Evolutionary conservation across 23 tunicate species (phyloP).

Genomic region (Clavelina lepadiformis): DNA sequence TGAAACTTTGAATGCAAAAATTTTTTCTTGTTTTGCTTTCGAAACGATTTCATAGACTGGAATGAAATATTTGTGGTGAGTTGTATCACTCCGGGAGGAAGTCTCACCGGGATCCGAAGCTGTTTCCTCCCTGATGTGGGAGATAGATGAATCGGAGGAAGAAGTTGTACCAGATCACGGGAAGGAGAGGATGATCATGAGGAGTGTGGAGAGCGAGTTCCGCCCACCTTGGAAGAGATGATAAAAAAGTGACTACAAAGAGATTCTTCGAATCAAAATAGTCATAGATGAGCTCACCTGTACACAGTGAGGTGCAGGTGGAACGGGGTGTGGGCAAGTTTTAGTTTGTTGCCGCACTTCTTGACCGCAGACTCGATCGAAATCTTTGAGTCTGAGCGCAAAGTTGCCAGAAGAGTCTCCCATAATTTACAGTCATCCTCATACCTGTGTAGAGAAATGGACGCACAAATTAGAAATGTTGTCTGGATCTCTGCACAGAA

Average conservation of each 20-base stretch:
- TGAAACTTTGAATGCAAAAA: too few relatives aligned
- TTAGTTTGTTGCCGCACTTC: constrained; percentile 31
- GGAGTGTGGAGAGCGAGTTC: constrained; percentile 51
- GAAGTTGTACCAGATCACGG: constrained; percentile 62
- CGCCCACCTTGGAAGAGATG: constrained; percentile 48
- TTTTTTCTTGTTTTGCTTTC: too few relatives aligned
- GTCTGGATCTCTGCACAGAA: too few relatives aligned
- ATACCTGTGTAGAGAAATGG: constrained; percentile 24
- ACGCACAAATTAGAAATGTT: neutral
- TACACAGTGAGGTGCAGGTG: constrained; percentile 31
- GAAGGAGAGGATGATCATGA: constrained; percentile 48
- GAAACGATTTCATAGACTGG: too few relatives aligned
- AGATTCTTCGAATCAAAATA: neutral
- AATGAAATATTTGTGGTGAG: too few relatives aligned
- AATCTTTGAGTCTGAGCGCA: constrained; percentile 35
- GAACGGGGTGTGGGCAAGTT: constrained; percentile 30
- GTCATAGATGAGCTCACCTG: constrained; percentile 17
- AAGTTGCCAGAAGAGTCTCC: constrained; percentile 36
- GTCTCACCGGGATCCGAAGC: constrained; percentile 58
- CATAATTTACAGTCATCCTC: constrained; percentile 83
- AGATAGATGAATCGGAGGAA: constrained; percentile 55
- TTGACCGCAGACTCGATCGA: constrained; percentile 54
- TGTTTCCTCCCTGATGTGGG: constrained; percentile 41
- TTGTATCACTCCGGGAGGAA: too few relatives aligned
- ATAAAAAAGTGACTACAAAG: neutral